Base-by-base conservation (phyloP, 2,888 invertebrate genomes). In the Liopterus haemorrhoidalis region DNA sequence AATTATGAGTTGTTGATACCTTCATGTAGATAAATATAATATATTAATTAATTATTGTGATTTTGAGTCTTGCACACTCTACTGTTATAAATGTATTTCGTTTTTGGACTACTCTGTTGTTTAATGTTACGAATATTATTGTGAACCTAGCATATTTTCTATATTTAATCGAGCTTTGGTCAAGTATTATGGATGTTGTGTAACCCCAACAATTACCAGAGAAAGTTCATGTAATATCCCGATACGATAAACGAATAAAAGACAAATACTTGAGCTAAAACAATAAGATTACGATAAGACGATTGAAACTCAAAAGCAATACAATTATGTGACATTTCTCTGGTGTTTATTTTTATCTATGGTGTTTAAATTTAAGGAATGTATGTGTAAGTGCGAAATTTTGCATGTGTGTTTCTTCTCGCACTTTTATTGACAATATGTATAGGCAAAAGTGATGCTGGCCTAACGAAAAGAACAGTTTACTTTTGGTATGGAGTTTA, bases 351-450 rank as follows among this genome's bases (percentile, higher is more conserved):
- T 45, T 45, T 45, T 42, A 42, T 42, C 27, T 38, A 45, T 45
- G 45, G 45, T 38, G 38, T 39, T 45, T n/a, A n/a, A n/a, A n/a
- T n/a, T n/a, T n/a, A n/a, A n/a, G n/a, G n/a, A n/a, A n/a, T n/a
- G 32, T 45, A 39, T 45, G 32, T 39, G 45, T 45, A 33, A 24
- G 37, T 33, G 20, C 25, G 37, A 15, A 38, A 33, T 31, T 32
- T 33, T 33, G 41, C 24, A 33, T 20, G 31, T 31, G 9, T 31
- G 18, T 11, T 18, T 33, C n/a, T 22, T 39, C 33, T 39, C 33
- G 45, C 39, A 45, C 38, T 45, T 39, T 15, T 32, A 27, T 45
- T 45, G 45, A 45, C 45, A 45, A 45, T 45, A 45, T 45, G 39
- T 39, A 33, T 22, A 36, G 39, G 39, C 37, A 39, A 43, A 38